Evolutionary conservation across 2,797 vertebrate species (phyloP), one percentile per base, ranked within the genome.

Genomic region (Menidia menidia): DNA sequence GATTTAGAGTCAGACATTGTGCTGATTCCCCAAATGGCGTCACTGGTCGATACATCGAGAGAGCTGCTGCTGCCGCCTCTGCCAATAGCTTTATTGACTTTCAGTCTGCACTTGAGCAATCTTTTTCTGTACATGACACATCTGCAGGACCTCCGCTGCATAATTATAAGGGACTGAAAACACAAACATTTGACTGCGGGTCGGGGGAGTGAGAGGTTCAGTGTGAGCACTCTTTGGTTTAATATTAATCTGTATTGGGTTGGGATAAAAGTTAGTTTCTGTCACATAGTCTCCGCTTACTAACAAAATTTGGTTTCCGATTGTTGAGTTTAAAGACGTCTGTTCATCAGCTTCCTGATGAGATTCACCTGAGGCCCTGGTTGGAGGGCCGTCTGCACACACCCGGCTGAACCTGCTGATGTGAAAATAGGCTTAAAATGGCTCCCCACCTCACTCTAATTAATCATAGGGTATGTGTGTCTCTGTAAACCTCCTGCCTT

Each of bases 361-460:
- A 78, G 73, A 78, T 3, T 60, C 39, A 16, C 57, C 41, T 50
- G 59, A 59, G 63, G 53, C 10, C 60, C 74, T 60, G 55, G 77
- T 82, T 78, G 51, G 64, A 83, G 80, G 71, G 75, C 82, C 4
- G 72, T 39, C 72, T 6, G 61, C 13, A 39, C 60, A 68, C 54
- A 16, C 52, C 5, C 64, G 60, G 71, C 68, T 3, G 31, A 71
- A 74, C 78, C 81, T 61, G 66, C 62, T 68, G 80, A 84, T 77
- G 74, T 64, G 48, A 83, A 89, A 90, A 87, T 76, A 76, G 80
- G 83, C 75, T 75, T 71, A 84, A 84, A 79, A 84, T 77, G 73
- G 65, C 84, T 83, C 75, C 88, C 89, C 85, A 91, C 88, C 84
- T 90, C 89, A 89, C 64, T 71, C 71, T 91, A 88, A 91, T 88